phyloP scores from a whole-genome alignment of 2,113 vertebrate species.

The Pseudonaja textilis region DNA sequence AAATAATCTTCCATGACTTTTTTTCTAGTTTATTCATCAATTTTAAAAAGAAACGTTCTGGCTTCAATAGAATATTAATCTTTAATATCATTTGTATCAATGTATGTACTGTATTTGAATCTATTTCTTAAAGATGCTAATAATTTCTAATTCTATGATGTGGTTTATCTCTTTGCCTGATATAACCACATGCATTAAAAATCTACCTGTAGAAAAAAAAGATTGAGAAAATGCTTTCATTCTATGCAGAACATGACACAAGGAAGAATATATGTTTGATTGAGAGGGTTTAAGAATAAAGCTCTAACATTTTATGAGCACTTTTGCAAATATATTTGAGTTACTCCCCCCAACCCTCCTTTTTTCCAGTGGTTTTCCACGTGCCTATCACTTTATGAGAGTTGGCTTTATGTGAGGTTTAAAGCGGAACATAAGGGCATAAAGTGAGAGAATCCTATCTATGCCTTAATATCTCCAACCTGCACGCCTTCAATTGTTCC shows the following conservation, averaged over 20 bases:
- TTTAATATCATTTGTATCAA: neutral
- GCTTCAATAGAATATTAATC: neutral
- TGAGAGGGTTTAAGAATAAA: neutral
- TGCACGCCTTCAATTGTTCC: constrained; percentile 39
- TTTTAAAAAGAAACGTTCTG: neutral
- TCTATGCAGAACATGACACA: neutral
- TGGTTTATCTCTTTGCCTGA: neutral
- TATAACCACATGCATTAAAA: neutral
- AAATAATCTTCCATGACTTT: neutral
- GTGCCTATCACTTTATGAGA: neutral
- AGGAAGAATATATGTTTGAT: neutral
- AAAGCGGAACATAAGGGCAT: neutral
- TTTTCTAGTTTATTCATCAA: neutral
- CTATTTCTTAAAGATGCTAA: neutral
- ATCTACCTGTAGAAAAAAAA: neutral
- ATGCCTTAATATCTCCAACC: constrained; percentile 40
- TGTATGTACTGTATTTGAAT: neutral
- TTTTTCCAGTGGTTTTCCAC: neutral
- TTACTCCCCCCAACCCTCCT: neutral
- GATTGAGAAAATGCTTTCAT: neutral
- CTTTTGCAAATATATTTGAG: neutral
- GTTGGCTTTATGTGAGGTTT: neutral
- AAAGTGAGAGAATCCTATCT: neutral
- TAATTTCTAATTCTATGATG: neutral
- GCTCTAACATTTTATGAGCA: neutral